Percentiles rank a stretch among this genome's conserved stretches.
phyloP scores from a whole-genome alignment of 2,113 vertebrate genomes.

The Craseonycteris thonglongyai region DNA sequence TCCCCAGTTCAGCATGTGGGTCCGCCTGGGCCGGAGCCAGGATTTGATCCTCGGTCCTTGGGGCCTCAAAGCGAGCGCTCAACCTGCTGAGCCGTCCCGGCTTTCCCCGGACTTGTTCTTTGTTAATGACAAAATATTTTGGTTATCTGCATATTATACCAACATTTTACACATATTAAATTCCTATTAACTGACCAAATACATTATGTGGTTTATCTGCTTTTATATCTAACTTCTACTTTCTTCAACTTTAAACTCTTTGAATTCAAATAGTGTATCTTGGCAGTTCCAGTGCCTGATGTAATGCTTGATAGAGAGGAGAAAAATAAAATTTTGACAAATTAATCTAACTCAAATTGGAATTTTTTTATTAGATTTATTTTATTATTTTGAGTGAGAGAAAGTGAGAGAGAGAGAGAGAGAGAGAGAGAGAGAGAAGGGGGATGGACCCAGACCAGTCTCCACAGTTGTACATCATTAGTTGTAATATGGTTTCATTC shows the following conservation, averaged over 20 bases:
- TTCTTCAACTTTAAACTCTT: background rate
- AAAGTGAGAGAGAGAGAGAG: too few relatives aligned
- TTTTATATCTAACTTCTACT: background rate
- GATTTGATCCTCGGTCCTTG: too few relatives aligned
- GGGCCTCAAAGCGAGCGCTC: too few relatives aligned
- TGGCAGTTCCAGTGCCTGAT: background rate
- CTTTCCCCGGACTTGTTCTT: accelerated
- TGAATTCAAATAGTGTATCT: background rate
- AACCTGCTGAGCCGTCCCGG: too few relatives aligned
- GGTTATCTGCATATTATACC: background rate
- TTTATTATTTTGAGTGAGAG: too few relatives aligned
- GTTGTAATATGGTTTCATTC: too few relatives aligned
- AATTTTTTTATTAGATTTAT: too few relatives aligned
- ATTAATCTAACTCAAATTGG: background rate
- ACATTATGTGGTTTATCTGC: background rate
- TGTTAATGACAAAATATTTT: background rate
- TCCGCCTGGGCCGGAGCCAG: too few relatives aligned
- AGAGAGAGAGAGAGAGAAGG: too few relatives aligned
- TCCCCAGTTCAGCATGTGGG: too few relatives aligned
- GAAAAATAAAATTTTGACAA: background rate
- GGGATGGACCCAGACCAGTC: too few relatives aligned
- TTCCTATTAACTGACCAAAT: background rate
- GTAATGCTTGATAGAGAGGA: background rate
- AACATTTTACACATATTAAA: background rate
- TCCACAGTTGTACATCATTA: too few relatives aligned